Evolutionary conservation across 1,140 invertebrate species (phyloP).

Genomic region (Chymomyza costata): DNA sequence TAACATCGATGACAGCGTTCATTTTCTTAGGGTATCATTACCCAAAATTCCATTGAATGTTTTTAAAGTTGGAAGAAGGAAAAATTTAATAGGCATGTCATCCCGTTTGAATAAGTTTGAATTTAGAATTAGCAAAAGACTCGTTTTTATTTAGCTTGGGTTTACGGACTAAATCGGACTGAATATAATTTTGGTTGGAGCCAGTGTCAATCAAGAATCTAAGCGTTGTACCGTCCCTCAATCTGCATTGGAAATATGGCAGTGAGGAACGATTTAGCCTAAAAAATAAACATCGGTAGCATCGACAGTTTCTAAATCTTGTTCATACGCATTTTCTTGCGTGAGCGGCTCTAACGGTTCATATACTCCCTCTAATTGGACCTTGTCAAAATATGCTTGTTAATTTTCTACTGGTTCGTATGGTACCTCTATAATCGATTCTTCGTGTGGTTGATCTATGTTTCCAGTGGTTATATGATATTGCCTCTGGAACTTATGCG

Average conservation of each 20-base stretch:
- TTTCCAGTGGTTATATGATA: background rate
- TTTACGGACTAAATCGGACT: slow-evolving; percentile 15
- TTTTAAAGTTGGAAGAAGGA: slow-evolving; percentile 23
- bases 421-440: background rate
- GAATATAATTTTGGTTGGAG: slow-evolving; percentile 35
- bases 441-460: background rate
- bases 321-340: too few relatives aligned
- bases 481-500: background rate
- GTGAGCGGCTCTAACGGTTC: too few relatives aligned
- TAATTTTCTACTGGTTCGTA: background rate
- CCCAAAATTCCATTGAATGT: slow-evolving; percentile 27
- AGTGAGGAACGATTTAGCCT: slow-evolving; percentile 33
- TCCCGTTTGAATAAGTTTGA: slow-evolving; percentile 18
- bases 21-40: slow-evolving; percentile 25
- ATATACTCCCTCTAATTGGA: too few relatives aligned
- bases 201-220: slow-evolving; percentile 27
- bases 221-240: slow-evolving; percentile 17
- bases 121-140: slow-evolving; percentile 23
- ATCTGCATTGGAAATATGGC: slow-evolving; percentile 28
- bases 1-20: slow-evolving; percentile 25
- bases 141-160: slow-evolving; percentile 12
- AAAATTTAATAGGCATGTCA: slow-evolving; percentile 30
- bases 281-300: slow-evolving; percentile 29
- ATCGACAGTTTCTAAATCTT: too few relatives aligned
- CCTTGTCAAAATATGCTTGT: background rate